Evolutionary conservation across 2,888 invertebrate species (phyloP).

Genomic region (Dione juno): DNA sequence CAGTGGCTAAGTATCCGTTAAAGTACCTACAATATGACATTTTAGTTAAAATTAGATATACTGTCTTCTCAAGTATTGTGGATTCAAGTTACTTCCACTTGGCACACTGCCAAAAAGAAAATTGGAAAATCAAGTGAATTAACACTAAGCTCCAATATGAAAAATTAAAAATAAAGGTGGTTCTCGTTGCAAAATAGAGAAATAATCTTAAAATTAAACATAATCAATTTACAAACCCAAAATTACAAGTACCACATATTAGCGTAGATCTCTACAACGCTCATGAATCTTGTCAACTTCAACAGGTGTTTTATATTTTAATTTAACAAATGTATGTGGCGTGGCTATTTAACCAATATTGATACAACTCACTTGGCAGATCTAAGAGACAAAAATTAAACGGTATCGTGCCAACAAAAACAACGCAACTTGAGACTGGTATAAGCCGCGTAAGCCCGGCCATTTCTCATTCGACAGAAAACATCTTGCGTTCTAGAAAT

Average conservation of each 20-base stretch:
- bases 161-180: too few species aligned
- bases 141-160: too few species aligned
- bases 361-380: constrained; percentile 32
- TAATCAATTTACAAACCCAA: background rate
- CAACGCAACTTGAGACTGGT: constrained; percentile 61
- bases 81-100: too few species aligned
- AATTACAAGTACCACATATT: background rate
- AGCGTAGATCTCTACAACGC: background rate
- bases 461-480: constrained; percentile 75
- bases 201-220: background rate
- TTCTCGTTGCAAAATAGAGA: too few species aligned
- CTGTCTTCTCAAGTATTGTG: too few species aligned
- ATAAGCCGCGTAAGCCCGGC: constrained; percentile 66
- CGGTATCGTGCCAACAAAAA: constrained; percentile 69
- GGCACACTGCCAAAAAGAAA: too few species aligned
- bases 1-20: too few species aligned
- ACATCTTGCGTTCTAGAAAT: constrained; percentile 77
- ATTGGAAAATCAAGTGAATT: too few species aligned
- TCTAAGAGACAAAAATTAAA: constrained; percentile 48
- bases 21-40: too few species aligned
- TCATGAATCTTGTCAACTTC: constrained; percentile 13
- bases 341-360: constrained; percentile 24
- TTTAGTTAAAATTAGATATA: too few species aligned
- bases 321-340: constrained; percentile 15
- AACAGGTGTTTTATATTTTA: constrained; percentile 25